phyloP scores from a whole-genome alignment of 2,797 vertebrate genomes.

The Numenius phaeopus region DNA sequence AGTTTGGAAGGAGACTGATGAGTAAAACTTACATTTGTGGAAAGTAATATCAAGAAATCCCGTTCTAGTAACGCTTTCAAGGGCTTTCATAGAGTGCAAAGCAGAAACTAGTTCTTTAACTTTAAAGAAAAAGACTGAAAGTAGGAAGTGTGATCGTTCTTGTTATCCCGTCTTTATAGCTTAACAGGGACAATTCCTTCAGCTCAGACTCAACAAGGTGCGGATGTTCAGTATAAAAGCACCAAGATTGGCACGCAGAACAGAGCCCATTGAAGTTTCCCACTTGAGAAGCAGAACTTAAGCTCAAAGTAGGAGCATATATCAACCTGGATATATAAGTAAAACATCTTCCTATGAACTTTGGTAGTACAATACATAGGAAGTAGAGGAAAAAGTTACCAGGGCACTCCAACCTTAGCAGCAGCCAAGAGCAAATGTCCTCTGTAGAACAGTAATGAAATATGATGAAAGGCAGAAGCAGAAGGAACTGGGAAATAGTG shows the following conservation, averaged over 20 bases:
- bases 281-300: not conserved
- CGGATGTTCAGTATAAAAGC: not conserved
- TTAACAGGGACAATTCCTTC: not conserved
- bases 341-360: not conserved
- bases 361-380: rapidly evolving
- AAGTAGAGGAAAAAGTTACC: not conserved
- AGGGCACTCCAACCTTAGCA: not conserved
- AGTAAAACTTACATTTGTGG: not conserved
- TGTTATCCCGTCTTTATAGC: not conserved
- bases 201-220: not conserved
- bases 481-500: not conserved
- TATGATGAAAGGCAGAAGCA: not conserved
- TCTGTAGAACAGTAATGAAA: not conserved
- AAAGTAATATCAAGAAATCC: not conserved
- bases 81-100: not conserved
- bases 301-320: not conserved
- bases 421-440: not conserved
- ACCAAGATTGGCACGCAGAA: rapidly evolving
- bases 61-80: not conserved
- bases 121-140: not conserved
- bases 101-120: not conserved
- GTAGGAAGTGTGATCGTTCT: not conserved
- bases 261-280: not conserved
- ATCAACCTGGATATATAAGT: not conserved
- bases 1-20: not conserved